A percentile compares a stretch with the other conserved stretches of the same genome.
These are phyloP conservation scores for Vesta saturnalis DNA, from an alignment of 2,888 invertebrate genomes.

Conservation along the genomic window DNA sequence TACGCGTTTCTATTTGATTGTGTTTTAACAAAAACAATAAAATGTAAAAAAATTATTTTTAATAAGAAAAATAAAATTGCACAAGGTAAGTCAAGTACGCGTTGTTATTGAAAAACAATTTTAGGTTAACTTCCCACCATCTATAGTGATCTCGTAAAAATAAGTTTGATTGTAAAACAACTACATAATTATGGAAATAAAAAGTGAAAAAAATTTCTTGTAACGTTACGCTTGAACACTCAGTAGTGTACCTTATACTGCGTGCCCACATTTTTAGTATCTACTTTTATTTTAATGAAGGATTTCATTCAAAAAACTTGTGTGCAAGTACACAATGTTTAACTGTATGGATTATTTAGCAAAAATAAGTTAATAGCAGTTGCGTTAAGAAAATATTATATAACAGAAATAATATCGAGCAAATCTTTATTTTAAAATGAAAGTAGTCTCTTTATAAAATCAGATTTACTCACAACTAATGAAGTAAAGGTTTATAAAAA, in stretches of 20 bases:
- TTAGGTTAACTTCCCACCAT: slow-evolving; percentile 44
- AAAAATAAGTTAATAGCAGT: not conserved
- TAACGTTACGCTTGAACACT: slow-evolving; percentile 50
- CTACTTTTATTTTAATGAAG: slow-evolving; percentile 19
- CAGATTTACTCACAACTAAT: slow-evolving; percentile 36
- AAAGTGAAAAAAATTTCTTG: slow-evolving; percentile 32
- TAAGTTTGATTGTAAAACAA: slow-evolving; percentile 30
- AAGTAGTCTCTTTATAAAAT: slow-evolving; percentile 31
- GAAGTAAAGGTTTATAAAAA: slow-evolving; percentile 54
- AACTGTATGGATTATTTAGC: not conserved
- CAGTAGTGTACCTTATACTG: slow-evolving; percentile 40
- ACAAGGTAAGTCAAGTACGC: slow-evolving; percentile 35
- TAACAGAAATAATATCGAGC: slow-evolving; percentile 20
- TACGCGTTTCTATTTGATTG: slow-evolving; percentile 1
- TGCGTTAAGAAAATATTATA: slow-evolving; percentile 14
- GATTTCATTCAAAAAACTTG: slow-evolving; percentile 16
- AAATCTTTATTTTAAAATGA: slow-evolving; percentile 31
- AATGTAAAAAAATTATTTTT: slow-evolving; percentile 11
- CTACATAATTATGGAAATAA: slow-evolving; percentile 40
- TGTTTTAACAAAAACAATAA: not conserved
- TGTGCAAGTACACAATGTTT: not conserved
- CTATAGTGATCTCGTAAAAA: slow-evolving; percentile 30
- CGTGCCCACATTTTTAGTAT: slow-evolving; percentile 41
- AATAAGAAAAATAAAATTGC: slow-evolving; percentile 14
- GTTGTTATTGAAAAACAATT: slow-evolving; percentile 46